phyloP scores from a whole-genome alignment of 2,113 vertebrate species.

The Ursus arctos region DNA sequence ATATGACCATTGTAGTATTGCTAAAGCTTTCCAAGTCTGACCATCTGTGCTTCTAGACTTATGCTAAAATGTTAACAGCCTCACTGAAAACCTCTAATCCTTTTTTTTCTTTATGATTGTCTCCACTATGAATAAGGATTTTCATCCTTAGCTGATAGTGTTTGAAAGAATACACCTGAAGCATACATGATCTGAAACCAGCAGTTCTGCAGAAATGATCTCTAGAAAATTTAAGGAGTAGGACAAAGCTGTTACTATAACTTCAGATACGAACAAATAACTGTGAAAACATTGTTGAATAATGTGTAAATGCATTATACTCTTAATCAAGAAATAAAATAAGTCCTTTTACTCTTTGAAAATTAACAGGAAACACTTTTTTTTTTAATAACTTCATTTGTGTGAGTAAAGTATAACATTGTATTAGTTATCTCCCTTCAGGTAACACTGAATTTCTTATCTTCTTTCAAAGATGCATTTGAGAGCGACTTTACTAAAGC shows the following conservation, averaged over 20 bases:
- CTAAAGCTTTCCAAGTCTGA: neutral
- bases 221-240: neutral
- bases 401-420: neutral
- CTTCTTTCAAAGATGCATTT: neutral
- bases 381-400: neutral
- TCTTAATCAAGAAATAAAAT: neutral
- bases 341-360: neutral
- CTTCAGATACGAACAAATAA: neutral
- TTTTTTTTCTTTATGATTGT: neutral
- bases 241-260: neutral
- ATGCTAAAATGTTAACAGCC: neutral
- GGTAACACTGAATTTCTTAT: neutral
- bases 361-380: neutral
- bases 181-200: neutral
- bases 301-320: neutral
- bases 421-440: neutral
- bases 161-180: neutral
- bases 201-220: neutral
- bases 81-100: neutral
- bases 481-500: neutral
- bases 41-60: neutral
- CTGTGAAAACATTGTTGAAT: neutral
- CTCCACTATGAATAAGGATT: neutral
- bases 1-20: too few species aligned
- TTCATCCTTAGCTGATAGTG: neutral